Base-by-base conservation (phyloP, 2,888 invertebrate genomes). In the Acrocyrtus sp. region DNA sequence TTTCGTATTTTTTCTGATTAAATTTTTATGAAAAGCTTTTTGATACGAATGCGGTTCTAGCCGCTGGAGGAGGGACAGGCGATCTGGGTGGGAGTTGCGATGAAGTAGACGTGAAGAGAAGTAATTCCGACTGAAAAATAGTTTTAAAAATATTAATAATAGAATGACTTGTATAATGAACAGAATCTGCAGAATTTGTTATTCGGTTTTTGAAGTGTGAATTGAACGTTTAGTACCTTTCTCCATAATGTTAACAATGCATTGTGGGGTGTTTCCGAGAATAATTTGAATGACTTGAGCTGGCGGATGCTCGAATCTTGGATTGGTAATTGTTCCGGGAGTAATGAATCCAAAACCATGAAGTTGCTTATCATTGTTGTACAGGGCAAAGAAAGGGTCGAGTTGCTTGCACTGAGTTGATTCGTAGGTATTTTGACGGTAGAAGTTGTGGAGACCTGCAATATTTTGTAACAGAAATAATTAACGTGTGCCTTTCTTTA, bases 291-390 rank as follows among this genome's bases (percentile, higher is more conserved):
- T 73, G 10, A 76, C 78, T 5, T 68, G 12, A 45, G 43, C 41
- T 56, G 76, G 76, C 8, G 78, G 78, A 43, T 77, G 67, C 34
- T 78, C 78, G 48, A 75, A 72, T 26, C 74, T 29, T 3, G 58
- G 34, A 12, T 66, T 72, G 19, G 17, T 39, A 4, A 75, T 26
- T 12, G 61, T 50, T 50, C 78, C 78, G 27, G 65, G 66, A 45
- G 61, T 72, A 19, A 66, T 70, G 54, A 79, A 73, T 26, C 79
- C 79, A 48, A 79, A 77, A 17, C 79, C 79, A n/a, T 53, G 66
- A 5, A 77, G 66, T 10, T 72, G 57, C 26, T 67, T 57, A 19
- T 57, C 27, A 10, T 60, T 62, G 43, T 72, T 77, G 70, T 76
- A 78, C 3, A 79, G 70, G 21, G 74, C 57, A 45, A 76, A 79